These are phyloP conservation scores for Sapajus apella DNA, from an alignment of 2,113 vertebrate species.

Conservation along the genomic window DNA sequence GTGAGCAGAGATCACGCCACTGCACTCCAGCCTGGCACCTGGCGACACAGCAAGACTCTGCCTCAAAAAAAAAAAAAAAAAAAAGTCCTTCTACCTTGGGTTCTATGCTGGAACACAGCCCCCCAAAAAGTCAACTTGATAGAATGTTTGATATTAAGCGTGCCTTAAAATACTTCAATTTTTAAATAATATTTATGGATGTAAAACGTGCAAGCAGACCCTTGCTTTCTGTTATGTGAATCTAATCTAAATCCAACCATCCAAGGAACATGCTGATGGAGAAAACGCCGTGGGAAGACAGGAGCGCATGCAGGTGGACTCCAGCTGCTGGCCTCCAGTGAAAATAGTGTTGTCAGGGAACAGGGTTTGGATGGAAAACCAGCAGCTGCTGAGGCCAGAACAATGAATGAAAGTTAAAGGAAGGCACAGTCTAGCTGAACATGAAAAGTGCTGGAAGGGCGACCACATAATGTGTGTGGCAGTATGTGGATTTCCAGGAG, in stretches of 20 bases:
- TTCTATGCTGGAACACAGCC: not conserved
- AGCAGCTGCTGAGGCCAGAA: not conserved
- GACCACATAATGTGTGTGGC: accelerated
- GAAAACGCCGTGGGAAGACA: not conserved
- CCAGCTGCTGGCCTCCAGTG: not conserved
- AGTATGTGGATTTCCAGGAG: no score
- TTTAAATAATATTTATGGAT: not conserved
- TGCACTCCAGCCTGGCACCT: no score
- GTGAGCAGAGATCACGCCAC: no score
- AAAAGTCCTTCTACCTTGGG: not conserved
- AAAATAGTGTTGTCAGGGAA: not conserved
- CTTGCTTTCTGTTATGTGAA: not conserved
- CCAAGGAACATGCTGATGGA: not conserved
- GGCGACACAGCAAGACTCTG: no score
- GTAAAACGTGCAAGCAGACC: not conserved
- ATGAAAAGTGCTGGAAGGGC: not conserved
- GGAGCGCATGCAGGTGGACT: no score
- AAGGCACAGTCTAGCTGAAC: not conserved
- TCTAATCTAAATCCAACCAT: not conserved
- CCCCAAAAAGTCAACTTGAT: not conserved
- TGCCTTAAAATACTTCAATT: not conserved
- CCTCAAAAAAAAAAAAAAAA: no score
- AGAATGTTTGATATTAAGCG: not conserved
- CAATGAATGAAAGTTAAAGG: accelerated
- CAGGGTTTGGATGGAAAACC: not conserved